Base-by-base conservation (phyloP, 2,797 vertebrate genomes). In the Menidia menidia region DNA sequence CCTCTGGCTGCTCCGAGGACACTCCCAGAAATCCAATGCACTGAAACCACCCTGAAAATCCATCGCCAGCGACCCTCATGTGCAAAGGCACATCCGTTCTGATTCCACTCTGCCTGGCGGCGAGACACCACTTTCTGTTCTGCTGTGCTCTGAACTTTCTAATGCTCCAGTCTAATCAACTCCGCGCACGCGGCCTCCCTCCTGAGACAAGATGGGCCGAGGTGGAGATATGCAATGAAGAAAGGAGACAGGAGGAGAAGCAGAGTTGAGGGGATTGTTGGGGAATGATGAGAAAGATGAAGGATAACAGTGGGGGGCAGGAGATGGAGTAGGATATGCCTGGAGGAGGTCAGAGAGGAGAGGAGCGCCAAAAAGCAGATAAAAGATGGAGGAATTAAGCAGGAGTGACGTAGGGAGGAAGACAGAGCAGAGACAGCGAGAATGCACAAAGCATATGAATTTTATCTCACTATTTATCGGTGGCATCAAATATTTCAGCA, bases 141-240 rank as follows among this genome's bases (percentile, higher is more conserved):
- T 63, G 68, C 61, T 78, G 80, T 43, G 74, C 80, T 77, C 87
- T 76, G 83, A 90, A 89, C 89, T 88, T 87, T 83, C 84, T 77
- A 87, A 85, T 70, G 78, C 85, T 88, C 74, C 81, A 57, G 82
- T 85, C 87, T 89, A 89, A 93, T 92, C 88, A 91, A 91, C 86
- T 89, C 79, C 78, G 35, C 39, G 52, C 53, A 44, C 67, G 56
- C 82, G 71, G 63, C 60, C 53, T 73, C 61, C 71, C 89, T 78
- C 82, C 60, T 75, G 85, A 92, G 89, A 89, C 70, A 54, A 80
- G 79, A 84, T 42, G 33, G 73, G 83, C 45, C 66, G 19, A 78
- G 80, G 77, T 71, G 55, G 83, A 75, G 77, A 83, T 68, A 73
- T 71, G 83, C 50, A n/a, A 71, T 61, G 48, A 78, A 73, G 78